Base-by-base conservation (phyloP, 1,140 invertebrate species). In the Chironomus tepperi region DNA sequence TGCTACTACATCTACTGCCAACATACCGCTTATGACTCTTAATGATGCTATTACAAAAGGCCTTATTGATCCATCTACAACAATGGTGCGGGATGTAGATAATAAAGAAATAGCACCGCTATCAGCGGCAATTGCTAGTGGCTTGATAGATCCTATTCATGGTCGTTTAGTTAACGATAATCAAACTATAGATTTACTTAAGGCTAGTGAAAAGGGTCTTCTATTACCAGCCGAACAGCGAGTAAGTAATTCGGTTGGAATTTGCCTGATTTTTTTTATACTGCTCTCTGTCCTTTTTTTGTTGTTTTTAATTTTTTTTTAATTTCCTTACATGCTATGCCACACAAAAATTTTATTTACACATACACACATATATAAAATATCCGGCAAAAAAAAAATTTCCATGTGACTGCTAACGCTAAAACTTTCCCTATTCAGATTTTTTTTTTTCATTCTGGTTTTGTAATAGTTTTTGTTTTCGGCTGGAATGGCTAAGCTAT, bases 141-240 rank as follows among this genome's bases (percentile, higher is more conserved):
- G 91, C 73, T 84, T 94, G 67, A 86, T 97, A 77, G 94, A 96
- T 83, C 86, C 90, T 75, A 79, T 86, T 64, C 86, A 84, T 79
- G 93, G 93, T 77, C 89, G 88, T 80, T 85, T 93, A 77, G 84
- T 86, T 76, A 87, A 91, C 79, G 86, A 86, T 75, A 86, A 87
- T 78, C 86, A 86, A 78, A 86, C 86, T 80, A 86, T 95, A 77
- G 91, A 94, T 85, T 89, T 97, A 80, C 84, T 91, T 75, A 94
- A 95, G 86, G 96, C 96, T 78, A 86, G 89, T 80, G 91, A 95
- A 80, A 89, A 90, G 83, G 93, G 94, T 79, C 90, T 91, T 83
- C 88, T 96, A 77, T 87, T 96, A 84, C 88, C 94, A 81, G 93
- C 93, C 81, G 91, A 94, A 88, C 91, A 93, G 81, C 89, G 93